A percentile compares a stretch with the other conserved stretches of the same genome.
Evolutionary conservation across 2,113 vertebrate species (phyloP).

Genomic region (Ramphastos sulfuratus): DNA sequence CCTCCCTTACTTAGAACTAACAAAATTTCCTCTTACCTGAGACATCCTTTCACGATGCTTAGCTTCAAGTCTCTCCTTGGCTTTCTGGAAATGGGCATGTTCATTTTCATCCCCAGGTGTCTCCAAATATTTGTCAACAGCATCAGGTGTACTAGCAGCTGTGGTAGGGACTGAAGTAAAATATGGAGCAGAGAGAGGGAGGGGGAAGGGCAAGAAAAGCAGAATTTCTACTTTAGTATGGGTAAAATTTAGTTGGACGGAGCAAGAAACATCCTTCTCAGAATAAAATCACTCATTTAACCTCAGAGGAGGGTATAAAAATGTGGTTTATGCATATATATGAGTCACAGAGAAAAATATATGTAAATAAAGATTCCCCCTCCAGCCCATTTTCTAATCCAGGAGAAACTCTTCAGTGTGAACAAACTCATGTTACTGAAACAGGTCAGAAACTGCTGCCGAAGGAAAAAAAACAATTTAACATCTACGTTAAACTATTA

Average conservation of each 20-base stretch:
- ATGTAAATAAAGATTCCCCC: background rate
- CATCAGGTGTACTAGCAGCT: slow-evolving; percentile 90
- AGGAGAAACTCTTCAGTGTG: background rate
- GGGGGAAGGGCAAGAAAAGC: background rate
- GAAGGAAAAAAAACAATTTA: background rate
- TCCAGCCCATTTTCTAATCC: background rate
- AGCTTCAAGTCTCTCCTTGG: slow-evolving; percentile 95
- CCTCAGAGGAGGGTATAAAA: background rate
- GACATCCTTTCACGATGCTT: slow-evolving; percentile 97
- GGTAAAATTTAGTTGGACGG: background rate
- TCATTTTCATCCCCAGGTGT: slow-evolving; percentile 96
- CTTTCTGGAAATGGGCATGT: slow-evolving; percentile 95
- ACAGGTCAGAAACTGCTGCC: background rate
- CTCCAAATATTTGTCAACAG: slow-evolving; percentile 95
- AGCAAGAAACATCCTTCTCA: background rate
- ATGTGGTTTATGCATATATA: background rate
- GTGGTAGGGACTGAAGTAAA: slow-evolving; percentile 88
- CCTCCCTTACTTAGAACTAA: background rate
- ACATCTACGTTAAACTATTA: background rate
- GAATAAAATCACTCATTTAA: background rate
- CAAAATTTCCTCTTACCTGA: slow-evolving; percentile 77
- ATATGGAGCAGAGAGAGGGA: background rate
- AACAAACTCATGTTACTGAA: background rate
- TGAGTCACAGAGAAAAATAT: background rate
- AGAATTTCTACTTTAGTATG: background rate